Base-by-base conservation (phyloP, 2,797 vertebrate species). In the Acipenser transmontanus region DNA sequence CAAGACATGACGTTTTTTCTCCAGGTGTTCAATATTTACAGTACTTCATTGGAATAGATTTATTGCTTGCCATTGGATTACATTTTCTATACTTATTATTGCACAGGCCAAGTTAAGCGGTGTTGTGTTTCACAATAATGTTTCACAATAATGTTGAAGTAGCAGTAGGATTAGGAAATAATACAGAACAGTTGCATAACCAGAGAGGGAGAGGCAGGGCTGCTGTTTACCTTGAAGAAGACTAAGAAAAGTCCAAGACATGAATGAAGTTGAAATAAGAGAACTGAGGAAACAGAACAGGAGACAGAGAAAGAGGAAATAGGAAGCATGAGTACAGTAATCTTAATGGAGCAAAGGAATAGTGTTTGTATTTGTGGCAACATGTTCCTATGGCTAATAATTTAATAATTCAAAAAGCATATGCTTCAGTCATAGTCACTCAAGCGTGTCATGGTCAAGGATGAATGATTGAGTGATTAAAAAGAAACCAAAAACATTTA, bases 251-350 rank as follows among this genome's bases (percentile, higher is more conserved):
- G 63, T 65, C 71, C 70, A 62, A 74, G 61, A 72, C 14, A 70
- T 10, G 65, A 60, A 62, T 68, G 70, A 57, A 69, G 67, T 67
- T 66, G 68, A 73, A 76, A 73, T 10, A 69, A 72, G 72, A 70
- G 68, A 69, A 66, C 72, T 74, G 69, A 70, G 64, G 66, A 66
- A 59, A 54, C 56, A 66, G 60, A 71, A 52, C 57, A 64, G 50
- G 51, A 34, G 13, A 67, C 14, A 50, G 49, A 59, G 6, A 72
- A 57, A 61, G 51, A 1, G 69, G 50, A 54, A 62, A 13, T 34
- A 72, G 51, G 9, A 66, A 54, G n/a, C 9, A 9, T 7, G 52
- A 54, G 52, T n/a, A n/a, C 7, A n/a, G n/a, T 7, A 9, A n/a
- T 54, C 52, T n/a, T 54, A n/a, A 9, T 54, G 9, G n/a, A 7